Base-by-base conservation (phyloP, 2,797 vertebrate genomes). In the Triplophysa bombifrons region DNA sequence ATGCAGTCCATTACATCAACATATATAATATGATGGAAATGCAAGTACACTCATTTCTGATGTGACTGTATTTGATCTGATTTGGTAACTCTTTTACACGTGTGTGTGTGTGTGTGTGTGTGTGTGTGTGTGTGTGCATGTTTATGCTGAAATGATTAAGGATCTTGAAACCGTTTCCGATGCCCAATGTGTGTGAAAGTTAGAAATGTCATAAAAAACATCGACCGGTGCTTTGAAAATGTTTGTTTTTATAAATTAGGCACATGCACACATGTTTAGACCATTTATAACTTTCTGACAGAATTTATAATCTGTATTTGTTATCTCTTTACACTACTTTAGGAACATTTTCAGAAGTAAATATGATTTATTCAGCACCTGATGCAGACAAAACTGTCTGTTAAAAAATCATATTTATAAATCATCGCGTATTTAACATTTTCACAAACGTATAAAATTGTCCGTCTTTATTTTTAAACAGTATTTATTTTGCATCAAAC, bases 161-260 rank as follows among this genome's bases (percentile, higher is more conserved):
- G 27, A 41, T 20, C 10, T 30, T 51, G 46, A 69, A 51, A 9
- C 25, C n/a, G 27, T 9, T 56, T 72, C 48, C 17, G 8, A 75
- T 48, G n/a, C 73, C 73, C 61, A 19, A 0, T 55, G 73, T 66
- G 73, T 75, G 63, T 55, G 74, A 75, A 75, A 75, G 48, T 75
- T 63, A 53, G 25, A 81, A 66, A 75, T 66, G 73, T 75, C 73
- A 75, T 14, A 75, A 71, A 75, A 74, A 12, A 30, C 30, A 58
- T 76, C 55, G 11, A 61, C 38, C 13, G 66, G 4, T 63, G 63
- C 27, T 63, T 78, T 71, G 41, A 71, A 78, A 71, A 7, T 64
- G 19, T 3, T 25, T 71, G 53, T 5, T 11, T 78, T 76, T 46
- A 12, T 12, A 3, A 46, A 14, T 46, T 46, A 13, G 41, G 13